Evolutionary conservation across 1,140 invertebrate species (phyloP).

Genomic region (Drosophila obscura): DNA sequence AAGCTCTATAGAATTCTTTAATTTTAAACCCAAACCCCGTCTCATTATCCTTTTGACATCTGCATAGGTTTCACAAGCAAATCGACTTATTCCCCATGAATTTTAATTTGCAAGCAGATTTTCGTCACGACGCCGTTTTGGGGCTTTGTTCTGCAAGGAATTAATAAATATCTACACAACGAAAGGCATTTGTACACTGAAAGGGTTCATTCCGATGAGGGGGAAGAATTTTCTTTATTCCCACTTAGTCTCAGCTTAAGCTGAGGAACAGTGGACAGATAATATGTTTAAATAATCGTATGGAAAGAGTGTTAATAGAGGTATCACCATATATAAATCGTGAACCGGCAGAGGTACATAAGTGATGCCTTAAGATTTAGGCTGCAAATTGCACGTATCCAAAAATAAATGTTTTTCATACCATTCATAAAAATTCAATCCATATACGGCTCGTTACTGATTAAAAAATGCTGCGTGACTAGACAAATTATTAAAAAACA

Average conservation of each 20-base stretch:
- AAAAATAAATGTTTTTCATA: too few relatives aligned
- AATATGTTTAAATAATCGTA: neutral
- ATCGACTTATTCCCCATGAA: conserved; percentile 40
- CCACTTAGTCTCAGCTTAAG: too few relatives aligned
- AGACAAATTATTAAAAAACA: too few relatives aligned
- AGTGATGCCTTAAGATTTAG: too few relatives aligned
- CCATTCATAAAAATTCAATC: too few relatives aligned
- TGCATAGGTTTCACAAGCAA: conserved; percentile 52
- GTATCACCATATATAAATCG: too few relatives aligned
- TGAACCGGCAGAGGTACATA: neutral
- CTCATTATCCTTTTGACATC: conserved; percentile 79
- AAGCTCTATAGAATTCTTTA: conserved; percentile 11
- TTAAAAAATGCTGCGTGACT: too few relatives aligned
- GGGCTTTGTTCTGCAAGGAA: conserved; percentile 40
- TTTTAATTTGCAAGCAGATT: conserved; percentile 33
- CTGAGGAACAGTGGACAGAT: too few relatives aligned
- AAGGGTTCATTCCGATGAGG: neutral
- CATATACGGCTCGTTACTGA: too few relatives aligned
- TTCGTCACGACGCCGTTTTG: neutral
- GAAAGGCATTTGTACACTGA: conserved; percentile 25
- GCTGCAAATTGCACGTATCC: too few relatives aligned
- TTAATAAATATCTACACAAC: conserved; percentile 34
- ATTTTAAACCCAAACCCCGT: conserved; percentile 18
- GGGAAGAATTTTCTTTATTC: too few relatives aligned
- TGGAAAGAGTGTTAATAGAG: neutral